Percentiles rank a stretch among this genome's conserved stretches.
These are phyloP conservation scores for Popillia japonica DNA, from an alignment of 1,140 invertebrate species.

Conservation along the genomic window DNA sequence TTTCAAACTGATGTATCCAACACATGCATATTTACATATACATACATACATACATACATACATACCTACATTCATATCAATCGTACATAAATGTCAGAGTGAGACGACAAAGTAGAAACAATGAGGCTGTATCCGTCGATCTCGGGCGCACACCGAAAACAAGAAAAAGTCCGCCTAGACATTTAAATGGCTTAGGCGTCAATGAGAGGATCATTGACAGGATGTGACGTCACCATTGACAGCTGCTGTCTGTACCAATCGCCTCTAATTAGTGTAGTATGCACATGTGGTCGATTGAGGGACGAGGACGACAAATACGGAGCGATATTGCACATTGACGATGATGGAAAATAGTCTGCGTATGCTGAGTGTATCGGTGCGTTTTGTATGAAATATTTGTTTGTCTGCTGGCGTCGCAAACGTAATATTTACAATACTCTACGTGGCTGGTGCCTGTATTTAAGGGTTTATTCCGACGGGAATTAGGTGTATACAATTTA, in stretches of 20 bases:
- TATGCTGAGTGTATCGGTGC: neutral
- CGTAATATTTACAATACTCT: neutral
- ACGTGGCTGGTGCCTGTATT: neutral
- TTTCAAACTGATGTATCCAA: slow-evolving; percentile 20
- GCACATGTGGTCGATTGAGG: slow-evolving; percentile 2
- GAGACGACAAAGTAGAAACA: neutral
- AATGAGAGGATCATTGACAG: slow-evolving; percentile 53
- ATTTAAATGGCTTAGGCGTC: slow-evolving; percentile 44
- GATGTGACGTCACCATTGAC: slow-evolving; percentile 54
- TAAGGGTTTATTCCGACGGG: too few species aligned
- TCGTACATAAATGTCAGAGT: neutral
- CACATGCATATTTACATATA: neutral
- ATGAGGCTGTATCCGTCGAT: neutral
- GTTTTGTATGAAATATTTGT: slow-evolving; percentile 12
- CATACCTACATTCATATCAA: neutral
- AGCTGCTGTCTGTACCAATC: slow-evolving; percentile 48
- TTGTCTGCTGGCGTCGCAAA: slow-evolving; percentile 12
- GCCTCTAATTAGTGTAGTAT: slow-evolving; percentile 40
- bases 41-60: neutral
- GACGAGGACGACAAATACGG: neutral
- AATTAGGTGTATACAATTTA: too few species aligned
- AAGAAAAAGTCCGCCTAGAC: slow-evolving; percentile 31
- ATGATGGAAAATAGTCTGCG: neutral
- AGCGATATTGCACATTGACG: neutral
- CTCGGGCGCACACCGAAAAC: slow-evolving; percentile 23